These are phyloP conservation scores for Chondrosia reniformis DNA, from an alignment of 37 sponge, comb jelly and placozoan species.

Conservation along the genomic window DNA sequence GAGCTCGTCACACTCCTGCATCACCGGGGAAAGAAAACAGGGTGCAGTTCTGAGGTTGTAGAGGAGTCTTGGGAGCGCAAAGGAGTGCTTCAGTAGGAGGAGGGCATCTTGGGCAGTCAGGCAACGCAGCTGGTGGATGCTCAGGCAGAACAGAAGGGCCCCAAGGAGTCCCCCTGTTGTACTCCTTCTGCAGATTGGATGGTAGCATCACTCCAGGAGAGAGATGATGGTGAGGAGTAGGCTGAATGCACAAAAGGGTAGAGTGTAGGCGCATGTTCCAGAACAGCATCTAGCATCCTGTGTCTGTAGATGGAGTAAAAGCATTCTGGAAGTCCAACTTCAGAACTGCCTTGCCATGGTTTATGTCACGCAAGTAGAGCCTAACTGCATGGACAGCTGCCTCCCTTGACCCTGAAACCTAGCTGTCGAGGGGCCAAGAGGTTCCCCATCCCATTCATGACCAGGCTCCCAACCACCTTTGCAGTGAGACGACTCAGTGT, in stretches of 20 bases:
- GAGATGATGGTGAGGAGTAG: no score
- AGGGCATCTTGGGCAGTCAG: no score
- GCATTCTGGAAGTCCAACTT: neutral
- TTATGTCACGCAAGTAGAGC: neutral
- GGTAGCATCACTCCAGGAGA: no score
- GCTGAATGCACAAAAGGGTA: neutral
- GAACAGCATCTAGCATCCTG: neutral
- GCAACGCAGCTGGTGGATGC: no score
- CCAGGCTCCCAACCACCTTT: neutral
- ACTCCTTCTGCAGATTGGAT: no score
- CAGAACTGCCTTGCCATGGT: neutral
- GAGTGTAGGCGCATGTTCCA: neutral
- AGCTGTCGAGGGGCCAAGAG: neutral
- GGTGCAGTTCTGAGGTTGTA: no score
- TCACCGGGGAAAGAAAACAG: no score
- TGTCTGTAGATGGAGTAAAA: neutral
- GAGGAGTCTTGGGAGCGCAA: no score
- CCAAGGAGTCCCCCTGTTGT: no score
- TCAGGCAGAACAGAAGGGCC: no score
- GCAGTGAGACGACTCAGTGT: neutral
- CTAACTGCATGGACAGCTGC: neutral
- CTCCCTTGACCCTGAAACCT: neutral
- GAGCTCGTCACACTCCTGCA: no score
- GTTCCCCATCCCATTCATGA: neutral
- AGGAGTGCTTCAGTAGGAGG: no score